Evolutionary conservation across 2,113 vertebrate species (phyloP).

Genomic region (Hyla sarda): DNA sequence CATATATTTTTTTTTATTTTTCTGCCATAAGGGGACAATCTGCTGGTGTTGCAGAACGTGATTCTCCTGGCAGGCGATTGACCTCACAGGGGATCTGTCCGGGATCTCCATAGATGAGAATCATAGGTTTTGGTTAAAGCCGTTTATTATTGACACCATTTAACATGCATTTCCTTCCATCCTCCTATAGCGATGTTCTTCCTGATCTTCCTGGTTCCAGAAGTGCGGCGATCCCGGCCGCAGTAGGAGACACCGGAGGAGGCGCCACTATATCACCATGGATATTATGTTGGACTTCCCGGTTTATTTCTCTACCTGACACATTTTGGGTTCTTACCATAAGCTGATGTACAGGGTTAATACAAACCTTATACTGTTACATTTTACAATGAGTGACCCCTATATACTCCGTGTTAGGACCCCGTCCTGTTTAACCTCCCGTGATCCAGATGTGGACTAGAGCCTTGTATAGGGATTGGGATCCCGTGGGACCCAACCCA

Average conservation of each 20-base stretch:
- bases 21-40: neutral
- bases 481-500: too few species aligned
- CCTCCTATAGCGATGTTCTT: neutral
- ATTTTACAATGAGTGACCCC: neutral
- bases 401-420: neutral
- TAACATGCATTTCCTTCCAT: neutral
- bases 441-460: neutral
- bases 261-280: neutral
- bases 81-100: neutral
- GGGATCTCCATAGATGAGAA: neutral
- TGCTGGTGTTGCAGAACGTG: neutral
- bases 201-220: neutral
- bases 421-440: neutral
- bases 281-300: neutral
- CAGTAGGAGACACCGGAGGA: neutral
- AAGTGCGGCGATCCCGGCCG: neutral
- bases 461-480: too few species aligned
- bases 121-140: neutral
- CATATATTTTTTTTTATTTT: slow-evolving; percentile 36
- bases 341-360: neutral
- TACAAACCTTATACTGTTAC: neutral
- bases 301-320: neutral
- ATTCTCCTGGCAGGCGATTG: neutral
- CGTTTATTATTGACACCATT: neutral
- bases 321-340: neutral